Evolutionary conservation across 1,140 invertebrate species (phyloP), one percentile per base, ranked within the genome.

Genomic region (Drosophila bocki): DNA sequence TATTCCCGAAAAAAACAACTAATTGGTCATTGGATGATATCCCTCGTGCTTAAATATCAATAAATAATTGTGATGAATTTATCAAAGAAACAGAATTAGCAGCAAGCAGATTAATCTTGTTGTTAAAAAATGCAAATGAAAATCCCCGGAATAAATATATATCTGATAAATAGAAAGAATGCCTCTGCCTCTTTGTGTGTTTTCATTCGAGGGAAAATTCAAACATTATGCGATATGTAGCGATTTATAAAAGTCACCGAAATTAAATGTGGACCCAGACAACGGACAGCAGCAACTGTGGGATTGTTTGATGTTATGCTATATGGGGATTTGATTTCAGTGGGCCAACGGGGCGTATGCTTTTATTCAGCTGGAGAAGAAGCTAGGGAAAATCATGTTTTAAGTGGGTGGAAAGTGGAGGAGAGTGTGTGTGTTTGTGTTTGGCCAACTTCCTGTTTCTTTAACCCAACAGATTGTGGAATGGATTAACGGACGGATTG

Each of bases 161-260:
- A 12, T 82, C 62, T 82, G 69, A 86, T 86, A 79, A 75, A 86
- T 68, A 68, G 44, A 75, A 80, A 74, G 29, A 74, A 69, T 56
- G 69, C 50, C 45, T 22, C 29, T 48, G 69, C 50, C 45, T 22
- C 29, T 48, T 15, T 29, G 48, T 26, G 26, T 32, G 15, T 44
- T 42, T 50, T 68, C 53, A 58, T 58, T 70, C 35, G 33, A 17
- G 22, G 37, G 59, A 33, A 72, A 51, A 60, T 69, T 69, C 22
- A 50, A 85, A 86, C 82, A 86, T 81, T 85, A 84, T 85, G 81
- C 72, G 81, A 84, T 84, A 71, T 88, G 84, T 90, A 90, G 85
- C 86, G 85, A 90, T 90, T 90, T 90, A 91, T 90, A 90, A 90
- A 90, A 90, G 85, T 90, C 85, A 90, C 51, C 82, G 62, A 90